phyloP scores from a whole-genome alignment of 2,113 vertebrate genomes.

The Centropristis striata region DNA sequence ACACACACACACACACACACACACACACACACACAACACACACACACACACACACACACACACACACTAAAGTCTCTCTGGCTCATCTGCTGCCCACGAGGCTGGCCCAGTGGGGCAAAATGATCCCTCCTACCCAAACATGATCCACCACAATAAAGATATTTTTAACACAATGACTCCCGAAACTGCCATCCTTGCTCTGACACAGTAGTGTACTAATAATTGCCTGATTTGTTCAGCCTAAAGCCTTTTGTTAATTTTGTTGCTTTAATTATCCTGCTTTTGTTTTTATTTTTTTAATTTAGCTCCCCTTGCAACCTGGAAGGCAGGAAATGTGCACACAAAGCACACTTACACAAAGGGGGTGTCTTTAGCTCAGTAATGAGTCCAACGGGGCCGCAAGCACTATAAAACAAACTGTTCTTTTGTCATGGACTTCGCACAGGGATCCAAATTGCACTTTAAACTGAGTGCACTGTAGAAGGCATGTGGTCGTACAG shows the following conservation, averaged over 20 bases:
- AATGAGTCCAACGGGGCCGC: slow-evolving; percentile 68
- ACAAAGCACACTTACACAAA: slow-evolving; percentile 63
- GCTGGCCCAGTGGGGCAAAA: slow-evolving; percentile 83
- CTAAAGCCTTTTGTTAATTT: slow-evolving; percentile 13
- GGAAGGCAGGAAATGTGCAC: slow-evolving; percentile 51
- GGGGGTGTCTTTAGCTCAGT: slow-evolving; percentile 55
- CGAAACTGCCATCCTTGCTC: slow-evolving; percentile 63
- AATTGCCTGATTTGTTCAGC: slow-evolving; percentile 43
- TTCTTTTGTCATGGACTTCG: slow-evolving; percentile 78
- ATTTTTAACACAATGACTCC: slow-evolving; percentile 85
- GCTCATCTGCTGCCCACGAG: slow-evolving; percentile 82
- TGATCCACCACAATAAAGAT: slow-evolving; percentile 86
- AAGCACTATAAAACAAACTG: slow-evolving; percentile 75
- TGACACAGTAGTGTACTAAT: slow-evolving; percentile 55
- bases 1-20: slow-evolving; percentile 34
- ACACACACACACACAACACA: slow-evolving; percentile 43
- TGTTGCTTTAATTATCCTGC: slow-evolving; percentile 22
- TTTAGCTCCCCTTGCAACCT: slow-evolving; percentile 48
- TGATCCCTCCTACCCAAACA: slow-evolving; percentile 86
- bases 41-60: slow-evolving; percentile 46
- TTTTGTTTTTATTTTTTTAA: slow-evolving; percentile 31
- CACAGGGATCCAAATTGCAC: slow-evolving; percentile 63
- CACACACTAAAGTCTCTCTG: slow-evolving; percentile 47
- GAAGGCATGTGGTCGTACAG: slow-evolving; percentile 50
- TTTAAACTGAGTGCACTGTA: slow-evolving; percentile 63